Base-by-base conservation (phyloP, 1,140 invertebrate species). In the Drosophila sucinea region DNA sequence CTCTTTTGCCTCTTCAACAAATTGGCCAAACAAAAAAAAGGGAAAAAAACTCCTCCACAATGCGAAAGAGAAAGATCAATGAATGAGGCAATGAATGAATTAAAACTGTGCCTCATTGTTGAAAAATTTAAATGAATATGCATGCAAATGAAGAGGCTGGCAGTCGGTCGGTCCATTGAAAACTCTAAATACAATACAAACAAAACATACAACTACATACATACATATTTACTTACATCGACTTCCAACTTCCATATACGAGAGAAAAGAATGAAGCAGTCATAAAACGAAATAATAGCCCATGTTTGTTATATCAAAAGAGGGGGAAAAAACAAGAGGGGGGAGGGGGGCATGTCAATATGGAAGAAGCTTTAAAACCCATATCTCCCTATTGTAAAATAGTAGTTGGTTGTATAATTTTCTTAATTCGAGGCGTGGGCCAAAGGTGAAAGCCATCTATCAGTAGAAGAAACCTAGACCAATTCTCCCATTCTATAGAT, bases 141-240 rank as follows among this genome's bases (percentile, higher is more conserved):
- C 82, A 74, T 56, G 69, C 77, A 77, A 84, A 81, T 78, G 63
- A 68, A 79, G 77, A 70, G 75, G 77, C 77, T 67, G 67, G 44
- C 80, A 73, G 54, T 71, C 68, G 56, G 51, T 63, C 47, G 62
- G 44, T 54, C 61, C 63, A 81, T 81, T 81, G 38, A 71, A 71
- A 67, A 38, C 41, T 61, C 54, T 41, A 60, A 71, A 58, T 66
- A 73, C 70, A 74, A 74, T 54, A 60, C 6, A 58, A 58, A 58
- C 33, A 11, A 55, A 40, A 30, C 30, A 30, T 4, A 30, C 30
- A 30, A 0, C 2, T 4, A 30, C 30, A 30, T 4, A 30, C 30
- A 30, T 4, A 38, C 8, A 38, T 3, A 38, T 10, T 11, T 38
- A 38, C 35, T 38, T 38, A 38, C 35, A 38, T 38, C 8, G 8